A percentile compares a stretch with the other conserved stretches of the same genome.
phyloP scores from a whole-genome alignment of 2,113 vertebrate genomes.

The Gasterosteus nipponicus region DNA sequence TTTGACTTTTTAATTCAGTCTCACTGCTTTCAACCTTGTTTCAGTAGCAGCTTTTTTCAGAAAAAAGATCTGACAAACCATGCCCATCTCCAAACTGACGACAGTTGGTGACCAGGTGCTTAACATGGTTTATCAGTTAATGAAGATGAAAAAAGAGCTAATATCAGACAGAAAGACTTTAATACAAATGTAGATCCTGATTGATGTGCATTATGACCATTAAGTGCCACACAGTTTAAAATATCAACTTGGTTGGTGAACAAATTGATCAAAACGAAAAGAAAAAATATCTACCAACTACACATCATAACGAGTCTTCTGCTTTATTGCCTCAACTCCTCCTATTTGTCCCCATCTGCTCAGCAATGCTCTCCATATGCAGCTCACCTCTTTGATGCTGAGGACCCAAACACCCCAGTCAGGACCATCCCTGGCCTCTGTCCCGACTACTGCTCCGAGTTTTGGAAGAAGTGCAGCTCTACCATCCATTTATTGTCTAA shows the following conservation, averaged over 20 bases:
- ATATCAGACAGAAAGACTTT: not conserved
- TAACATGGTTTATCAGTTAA: not conserved
- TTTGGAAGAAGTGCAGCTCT: slow-evolving; percentile 86
- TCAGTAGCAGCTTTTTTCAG: not conserved
- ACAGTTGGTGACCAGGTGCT: not conserved
- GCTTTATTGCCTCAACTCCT: not conserved
- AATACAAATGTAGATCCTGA: not conserved
- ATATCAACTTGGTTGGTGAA: not conserved
- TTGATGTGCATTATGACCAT: not conserved
- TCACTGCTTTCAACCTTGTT: not conserved
- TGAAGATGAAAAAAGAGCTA: not conserved
- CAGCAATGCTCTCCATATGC: slow-evolving; percentile 96
- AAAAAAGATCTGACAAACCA: not conserved
- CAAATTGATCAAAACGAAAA: not conserved
- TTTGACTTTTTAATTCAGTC: not conserved
- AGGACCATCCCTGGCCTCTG: slow-evolving; percentile 92
- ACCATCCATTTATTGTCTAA: slow-evolving; percentile 82
- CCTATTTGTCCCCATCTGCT: slow-evolving; percentile 11
- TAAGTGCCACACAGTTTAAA: not conserved
- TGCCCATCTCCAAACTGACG: not conserved
- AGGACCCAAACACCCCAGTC: slow-evolving; percentile 88
- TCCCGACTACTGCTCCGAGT: slow-evolving; percentile 86
- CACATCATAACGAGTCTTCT: not conserved
- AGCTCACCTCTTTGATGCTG: slow-evolving; percentile 93
- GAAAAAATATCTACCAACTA: not conserved